Evolutionary conservation across 2,888 invertebrate genomes (phyloP).

Genomic region (Drosophila nigricruria): DNA sequence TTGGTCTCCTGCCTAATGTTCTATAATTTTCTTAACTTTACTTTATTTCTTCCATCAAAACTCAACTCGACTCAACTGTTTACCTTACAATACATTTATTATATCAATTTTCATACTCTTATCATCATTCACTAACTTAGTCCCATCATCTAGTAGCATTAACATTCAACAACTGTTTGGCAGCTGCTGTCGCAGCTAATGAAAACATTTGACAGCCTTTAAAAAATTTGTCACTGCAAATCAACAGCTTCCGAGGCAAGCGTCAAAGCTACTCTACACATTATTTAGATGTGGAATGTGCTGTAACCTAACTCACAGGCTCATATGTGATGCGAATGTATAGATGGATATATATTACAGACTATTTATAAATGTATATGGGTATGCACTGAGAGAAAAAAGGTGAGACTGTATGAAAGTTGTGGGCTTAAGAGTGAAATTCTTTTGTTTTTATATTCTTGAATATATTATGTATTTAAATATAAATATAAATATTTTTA

Average conservation of each 20-base stretch:
- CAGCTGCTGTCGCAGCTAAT: conserved; percentile 33
- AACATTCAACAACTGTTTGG: conserved; percentile 26
- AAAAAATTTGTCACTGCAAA: conserved; percentile 70
- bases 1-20: not conserved
- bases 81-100: not conserved
- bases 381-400: not conserved
- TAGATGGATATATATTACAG: conserved; percentile 19
- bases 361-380: conserved; percentile 7
- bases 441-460: too few species aligned
- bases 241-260: conserved; percentile 36
- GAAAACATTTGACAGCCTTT: conserved; percentile 54
- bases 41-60: not conserved
- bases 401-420: not conserved
- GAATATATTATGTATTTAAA: not conserved
- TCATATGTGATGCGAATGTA: not conserved
- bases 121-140: not conserved
- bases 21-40: fast-evolving
- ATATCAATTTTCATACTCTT: too few species aligned
- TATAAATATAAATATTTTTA: too few species aligned
- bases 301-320: conserved; percentile 27
- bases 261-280: not conserved
- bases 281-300: conserved; percentile 8
- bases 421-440: not conserved
- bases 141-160: conserved; percentile 1
- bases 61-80: too few species aligned